Conservation (phyloP, 2,113 vertebrate species). For the Melanotaenia duboulayi region DNA sequence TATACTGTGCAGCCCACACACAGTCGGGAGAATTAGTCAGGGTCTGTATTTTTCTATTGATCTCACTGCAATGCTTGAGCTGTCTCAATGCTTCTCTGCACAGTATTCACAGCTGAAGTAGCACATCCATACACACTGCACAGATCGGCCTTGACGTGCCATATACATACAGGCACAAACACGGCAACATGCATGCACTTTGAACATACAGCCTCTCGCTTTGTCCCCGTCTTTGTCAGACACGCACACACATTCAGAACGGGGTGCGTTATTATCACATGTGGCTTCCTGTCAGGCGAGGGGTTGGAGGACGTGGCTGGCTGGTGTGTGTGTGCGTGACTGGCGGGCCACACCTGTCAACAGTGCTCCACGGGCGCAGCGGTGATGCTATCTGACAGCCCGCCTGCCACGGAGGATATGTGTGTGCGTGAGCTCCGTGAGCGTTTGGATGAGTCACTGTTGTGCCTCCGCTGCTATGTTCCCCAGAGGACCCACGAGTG, state of each 20-base stretch:
- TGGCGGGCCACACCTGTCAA: slow-evolving; percentile 81
- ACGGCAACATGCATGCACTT: slow-evolving; percentile 1
- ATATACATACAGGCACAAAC: neutral
- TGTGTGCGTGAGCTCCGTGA: slow-evolving; percentile 60
- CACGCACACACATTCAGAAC: slow-evolving; percentile 11
- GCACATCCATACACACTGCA: slow-evolving; percentile 1
- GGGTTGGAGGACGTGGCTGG: slow-evolving; percentile 63
- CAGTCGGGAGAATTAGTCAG: slow-evolving; percentile 40
- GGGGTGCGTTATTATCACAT: slow-evolving; percentile 67
- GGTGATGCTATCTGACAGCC: slow-evolving; percentile 79
- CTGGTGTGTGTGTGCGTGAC: slow-evolving; percentile 74
- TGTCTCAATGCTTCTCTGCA: slow-evolving; percentile 30
- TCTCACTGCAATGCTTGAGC: slow-evolving; percentile 48
- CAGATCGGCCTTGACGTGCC: slow-evolving; percentile 39
- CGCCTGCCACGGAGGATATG: slow-evolving; percentile 54
- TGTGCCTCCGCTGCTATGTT: slow-evolving; percentile 70
- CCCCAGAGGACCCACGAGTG: slow-evolving; percentile 71
- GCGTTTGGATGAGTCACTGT: slow-evolving; percentile 80
- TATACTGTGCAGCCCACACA: slow-evolving; percentile 29
- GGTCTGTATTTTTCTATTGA: slow-evolving; percentile 53
- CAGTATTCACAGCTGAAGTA: slow-evolving; percentile 47
- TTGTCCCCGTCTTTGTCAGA: slow-evolving; percentile 31
- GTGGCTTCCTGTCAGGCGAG: slow-evolving; percentile 61
- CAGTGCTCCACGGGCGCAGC: slow-evolving; percentile 65
- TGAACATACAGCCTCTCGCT: slow-evolving; percentile 26